These are phyloP conservation scores for Clunio marinus DNA, from an alignment of 2,888 invertebrate species.

Conservation along the genomic window DNA sequence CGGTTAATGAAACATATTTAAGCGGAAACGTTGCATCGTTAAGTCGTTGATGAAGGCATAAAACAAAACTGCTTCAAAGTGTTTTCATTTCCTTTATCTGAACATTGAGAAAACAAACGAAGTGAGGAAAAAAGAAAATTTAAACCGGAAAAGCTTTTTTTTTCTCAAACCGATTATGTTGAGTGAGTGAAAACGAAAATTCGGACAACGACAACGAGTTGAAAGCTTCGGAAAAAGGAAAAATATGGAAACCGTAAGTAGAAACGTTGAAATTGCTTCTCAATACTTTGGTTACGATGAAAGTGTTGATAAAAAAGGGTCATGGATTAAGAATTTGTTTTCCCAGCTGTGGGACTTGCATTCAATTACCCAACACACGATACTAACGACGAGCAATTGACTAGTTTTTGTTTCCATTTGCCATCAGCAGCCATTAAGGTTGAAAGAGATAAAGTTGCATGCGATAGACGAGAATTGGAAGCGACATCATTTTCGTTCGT, in stretches of 20 bases:
- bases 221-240: not conserved
- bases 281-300: not conserved
- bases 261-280: not conserved
- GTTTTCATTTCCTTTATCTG: not conserved
- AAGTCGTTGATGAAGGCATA: conserved; percentile 24
- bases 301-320: not conserved
- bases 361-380: not conserved
- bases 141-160: not conserved
- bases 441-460: too few species aligned
- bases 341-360: not conserved
- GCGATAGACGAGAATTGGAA: not conserved
- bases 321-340: not conserved
- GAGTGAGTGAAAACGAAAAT: not conserved
- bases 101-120: not conserved
- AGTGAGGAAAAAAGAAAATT: not conserved
- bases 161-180: not conserved
- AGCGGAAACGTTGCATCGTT: conserved; percentile 16
- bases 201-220: not conserved
- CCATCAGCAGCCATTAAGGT: too few species aligned
- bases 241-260: too few species aligned
- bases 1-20: conserved; percentile 8
- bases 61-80: not conserved
- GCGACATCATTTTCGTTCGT: not conserved
- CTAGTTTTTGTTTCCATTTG: not conserved
- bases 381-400: not conserved